Evolutionary conservation across 2,113 vertebrate species (phyloP).

Genomic region (Eulemur macaco): DNA sequence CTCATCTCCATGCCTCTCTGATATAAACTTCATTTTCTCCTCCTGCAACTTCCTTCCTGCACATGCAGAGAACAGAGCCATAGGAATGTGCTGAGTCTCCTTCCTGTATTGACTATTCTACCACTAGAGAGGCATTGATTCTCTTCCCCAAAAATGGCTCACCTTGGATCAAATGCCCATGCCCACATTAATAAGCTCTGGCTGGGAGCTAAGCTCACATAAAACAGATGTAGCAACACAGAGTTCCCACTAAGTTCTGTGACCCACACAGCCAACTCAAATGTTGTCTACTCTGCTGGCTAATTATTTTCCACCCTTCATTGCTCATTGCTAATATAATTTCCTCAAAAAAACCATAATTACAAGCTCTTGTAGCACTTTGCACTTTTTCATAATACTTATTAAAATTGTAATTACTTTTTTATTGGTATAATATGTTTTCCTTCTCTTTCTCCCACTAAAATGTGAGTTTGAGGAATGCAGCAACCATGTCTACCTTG

Average conservation of each 20-base stretch:
- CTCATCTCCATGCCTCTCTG: neutral
- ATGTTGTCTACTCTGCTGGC: neutral
- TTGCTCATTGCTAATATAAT: conserved; percentile 7
- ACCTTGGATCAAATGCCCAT: neutral
- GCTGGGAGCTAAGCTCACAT: neutral
- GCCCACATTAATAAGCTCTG: neutral
- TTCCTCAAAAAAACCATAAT: conserved; percentile 58
- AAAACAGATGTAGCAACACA: neutral
- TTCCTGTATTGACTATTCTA: neutral
- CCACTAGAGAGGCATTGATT: neutral
- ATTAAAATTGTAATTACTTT: conserved; percentile 64
- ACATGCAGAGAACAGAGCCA: neutral
- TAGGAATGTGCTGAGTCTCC: neutral
- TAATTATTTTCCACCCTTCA: conserved; percentile 51
- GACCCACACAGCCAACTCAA: neutral
- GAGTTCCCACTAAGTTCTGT: neutral
- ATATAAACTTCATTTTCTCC: neutral
- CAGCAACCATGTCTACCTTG: neutral
- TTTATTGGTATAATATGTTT: conserved; percentile 60
- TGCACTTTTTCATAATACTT: conserved; percentile 42
- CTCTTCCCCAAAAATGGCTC: neutral
- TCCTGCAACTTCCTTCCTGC: neutral
- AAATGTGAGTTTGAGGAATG: neutral
- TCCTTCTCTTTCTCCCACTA: neutral
- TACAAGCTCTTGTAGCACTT: conserved; percentile 31